Evolutionary conservation across 2,797 vertebrate species (phyloP).

Genomic region (Staurois parvus): DNA sequence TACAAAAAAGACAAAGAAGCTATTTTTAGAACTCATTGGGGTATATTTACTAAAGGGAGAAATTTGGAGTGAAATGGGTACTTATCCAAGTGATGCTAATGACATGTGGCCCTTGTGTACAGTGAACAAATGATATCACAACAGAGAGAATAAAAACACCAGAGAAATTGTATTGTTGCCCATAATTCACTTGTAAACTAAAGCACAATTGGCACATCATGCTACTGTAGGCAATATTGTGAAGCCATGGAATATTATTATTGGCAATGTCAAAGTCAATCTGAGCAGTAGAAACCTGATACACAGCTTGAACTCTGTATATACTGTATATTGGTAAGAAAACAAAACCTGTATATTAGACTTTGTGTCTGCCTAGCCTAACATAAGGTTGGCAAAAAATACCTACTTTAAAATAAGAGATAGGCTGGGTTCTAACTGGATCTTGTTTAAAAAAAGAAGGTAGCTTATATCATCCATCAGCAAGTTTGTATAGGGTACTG

Average conservation of each 20-base stretch:
- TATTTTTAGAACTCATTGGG: constrained; percentile 44
- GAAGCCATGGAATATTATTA: neutral
- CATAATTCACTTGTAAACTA: neutral
- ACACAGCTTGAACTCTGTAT: too few relatives aligned
- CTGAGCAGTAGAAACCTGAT: too few relatives aligned
- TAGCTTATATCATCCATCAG: too few relatives aligned
- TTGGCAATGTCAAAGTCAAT: too few relatives aligned
- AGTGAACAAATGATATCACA: constrained; percentile 5
- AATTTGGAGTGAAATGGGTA: constrained; percentile 23
- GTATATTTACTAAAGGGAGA: constrained; percentile 42
- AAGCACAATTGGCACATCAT: neutral
- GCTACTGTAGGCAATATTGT: neutral
- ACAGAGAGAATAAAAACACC: neutral
- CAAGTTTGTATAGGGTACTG: too few relatives aligned
- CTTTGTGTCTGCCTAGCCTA: too few relatives aligned
- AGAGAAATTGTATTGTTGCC: neutral
- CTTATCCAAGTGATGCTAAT: constrained; percentile 26
- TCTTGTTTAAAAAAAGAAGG: too few relatives aligned
- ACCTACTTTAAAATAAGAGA: too few relatives aligned
- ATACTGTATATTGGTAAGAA: too few relatives aligned
- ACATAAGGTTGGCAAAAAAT: too few relatives aligned
- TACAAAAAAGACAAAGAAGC: constrained; percentile 36
- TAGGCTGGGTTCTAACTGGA: too few relatives aligned
- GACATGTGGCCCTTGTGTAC: neutral
- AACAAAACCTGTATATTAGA: too few relatives aligned